A percentile compares a stretch with the other conserved stretches of the same genome.
phyloP scores from a whole-genome alignment of 2,888 invertebrate species.

The Strigamia transsilvanica region DNA sequence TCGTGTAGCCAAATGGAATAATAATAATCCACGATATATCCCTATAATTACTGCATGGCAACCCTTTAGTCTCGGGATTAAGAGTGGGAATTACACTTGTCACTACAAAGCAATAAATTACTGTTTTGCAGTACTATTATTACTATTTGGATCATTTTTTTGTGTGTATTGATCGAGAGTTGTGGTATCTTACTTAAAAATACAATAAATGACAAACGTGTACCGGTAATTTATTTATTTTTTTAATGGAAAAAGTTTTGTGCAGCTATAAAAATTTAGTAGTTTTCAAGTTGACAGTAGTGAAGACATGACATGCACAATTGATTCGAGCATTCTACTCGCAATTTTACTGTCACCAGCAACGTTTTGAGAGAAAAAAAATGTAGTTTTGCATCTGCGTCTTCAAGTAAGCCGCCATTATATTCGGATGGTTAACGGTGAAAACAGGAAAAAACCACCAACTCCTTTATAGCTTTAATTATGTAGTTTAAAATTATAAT shows the following conservation, averaged over 20 bases:
- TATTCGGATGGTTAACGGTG: slow-evolving; percentile 4
- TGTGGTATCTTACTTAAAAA: neutral
- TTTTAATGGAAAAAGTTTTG: neutral
- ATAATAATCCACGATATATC: slow-evolving; percentile 18
- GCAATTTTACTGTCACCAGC: slow-evolving; percentile 13
- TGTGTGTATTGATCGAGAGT: neutral
- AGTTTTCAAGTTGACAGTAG: slow-evolving; percentile 22
- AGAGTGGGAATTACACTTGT: slow-evolving; percentile 10
- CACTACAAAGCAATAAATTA: neutral
- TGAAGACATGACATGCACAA: slow-evolving; percentile 1
- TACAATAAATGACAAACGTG: neutral
- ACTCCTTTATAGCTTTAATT: slow-evolving; percentile 1
- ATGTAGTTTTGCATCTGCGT: neutral
- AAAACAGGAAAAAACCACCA: neutral
- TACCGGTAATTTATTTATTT: neutral
- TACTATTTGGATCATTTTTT: neutral
- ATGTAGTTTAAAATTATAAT: neutral
- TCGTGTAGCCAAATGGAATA: slow-evolving; percentile 34
- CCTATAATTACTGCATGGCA: slow-evolving; percentile 22
- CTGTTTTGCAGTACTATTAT: neutral
- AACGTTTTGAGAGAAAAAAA: slow-evolving; percentile 11
- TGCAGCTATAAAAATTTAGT: neutral
- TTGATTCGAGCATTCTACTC: neutral
- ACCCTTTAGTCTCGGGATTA: slow-evolving; percentile 25
- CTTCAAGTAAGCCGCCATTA: neutral